Percentiles rank a stretch among this genome's conserved stretches.
phyloP scores from a whole-genome alignment of 53 echinoderm and acorn worm species.

The Zoroaster sp. region DNA sequence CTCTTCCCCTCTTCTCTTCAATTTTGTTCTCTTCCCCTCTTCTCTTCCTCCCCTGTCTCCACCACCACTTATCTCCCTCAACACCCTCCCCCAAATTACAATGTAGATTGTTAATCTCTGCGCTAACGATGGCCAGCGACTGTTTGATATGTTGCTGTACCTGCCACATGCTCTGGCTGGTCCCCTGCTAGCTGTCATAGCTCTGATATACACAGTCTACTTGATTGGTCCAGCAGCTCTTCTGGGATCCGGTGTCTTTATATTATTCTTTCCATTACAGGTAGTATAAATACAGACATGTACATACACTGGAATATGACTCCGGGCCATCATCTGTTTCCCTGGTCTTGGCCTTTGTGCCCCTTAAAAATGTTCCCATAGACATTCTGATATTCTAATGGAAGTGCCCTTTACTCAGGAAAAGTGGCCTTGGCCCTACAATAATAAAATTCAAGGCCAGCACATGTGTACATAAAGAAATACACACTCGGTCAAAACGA shows the following conservation, averaged over 20 bases:
- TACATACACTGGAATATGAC: too few relatives aligned
- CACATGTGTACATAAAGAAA: too few relatives aligned
- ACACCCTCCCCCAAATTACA: not conserved
- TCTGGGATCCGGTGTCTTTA: conserved; percentile 65
- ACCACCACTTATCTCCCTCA: not conserved
- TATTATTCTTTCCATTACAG: conserved; percentile 68
- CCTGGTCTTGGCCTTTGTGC: too few relatives aligned
- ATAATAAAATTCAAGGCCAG: too few relatives aligned
- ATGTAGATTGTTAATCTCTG: conserved; percentile 81
- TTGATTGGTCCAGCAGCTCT: conserved; percentile 68
- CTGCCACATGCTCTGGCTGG: conserved; percentile 58
- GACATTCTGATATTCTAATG: too few relatives aligned
- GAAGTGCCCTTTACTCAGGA: too few relatives aligned
- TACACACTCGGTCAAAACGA: too few relatives aligned
- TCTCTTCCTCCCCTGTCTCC: not conserved
- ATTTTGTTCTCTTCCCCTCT: not conserved
- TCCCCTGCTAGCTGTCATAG: conserved; percentile 43
- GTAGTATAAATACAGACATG: conserved; percentile 26
- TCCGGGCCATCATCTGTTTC: too few relatives aligned
- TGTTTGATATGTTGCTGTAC: conserved; percentile 67
- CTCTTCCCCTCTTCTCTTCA: not conserved
- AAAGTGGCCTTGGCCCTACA: too few relatives aligned
- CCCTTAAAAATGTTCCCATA: too few relatives aligned
- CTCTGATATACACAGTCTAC: conserved; percentile 59
- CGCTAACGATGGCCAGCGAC: conserved; percentile 73